Evolutionary conservation across 2,113 vertebrate species (phyloP), one percentile per base, ranked within the genome.

Genomic region (Pelvicachromis taeniatus): DNA sequence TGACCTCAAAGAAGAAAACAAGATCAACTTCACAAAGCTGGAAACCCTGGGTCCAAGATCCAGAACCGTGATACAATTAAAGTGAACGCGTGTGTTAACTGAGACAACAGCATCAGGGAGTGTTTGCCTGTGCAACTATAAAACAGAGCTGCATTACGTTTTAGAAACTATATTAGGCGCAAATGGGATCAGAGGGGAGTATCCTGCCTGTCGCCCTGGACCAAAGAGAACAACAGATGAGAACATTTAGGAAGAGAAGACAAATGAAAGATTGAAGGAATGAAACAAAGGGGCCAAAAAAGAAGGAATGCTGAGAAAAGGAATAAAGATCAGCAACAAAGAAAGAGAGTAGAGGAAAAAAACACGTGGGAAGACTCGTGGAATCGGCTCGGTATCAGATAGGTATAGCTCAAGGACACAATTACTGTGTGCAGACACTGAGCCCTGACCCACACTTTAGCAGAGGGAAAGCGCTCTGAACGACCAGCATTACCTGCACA

Each of bases 361-460:
- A 42, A 59, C 70, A 50, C 59, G 33, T n/a, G 10, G 50, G 31
- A 55, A 83, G 73, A 58, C 81, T 53, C 23, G 50, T 45, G 17
- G 11, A 40, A 75, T 61, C 58, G 52, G 75, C 58, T 21, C 70
- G 59, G 38, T 12, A 88, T 77, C 70, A 73, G 75, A 78, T 81
- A 78, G 40, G 35, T 52, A 78, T 75, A 81, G 68, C 86, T 89
- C 77, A 92, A 90, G 88, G 88, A 90, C 87, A 86, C 87, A 88
- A 85, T 89, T 85, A 85, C 56, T 58, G 54, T 75, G 82, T 87
- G 77, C 56, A 75, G 81, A 78, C 81, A 79, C 58, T 63, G 80
- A 89, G 50, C 81, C 70, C 59, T 81, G 78, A 75, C 81, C n/a
- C n/a, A 70, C 61, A 87, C 50, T 61, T 77, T 16, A 77, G 35